These are phyloP conservation scores for Petaurus breviceps DNA, from an alignment of 2,113 vertebrate species.

Conservation along the genomic window DNA sequence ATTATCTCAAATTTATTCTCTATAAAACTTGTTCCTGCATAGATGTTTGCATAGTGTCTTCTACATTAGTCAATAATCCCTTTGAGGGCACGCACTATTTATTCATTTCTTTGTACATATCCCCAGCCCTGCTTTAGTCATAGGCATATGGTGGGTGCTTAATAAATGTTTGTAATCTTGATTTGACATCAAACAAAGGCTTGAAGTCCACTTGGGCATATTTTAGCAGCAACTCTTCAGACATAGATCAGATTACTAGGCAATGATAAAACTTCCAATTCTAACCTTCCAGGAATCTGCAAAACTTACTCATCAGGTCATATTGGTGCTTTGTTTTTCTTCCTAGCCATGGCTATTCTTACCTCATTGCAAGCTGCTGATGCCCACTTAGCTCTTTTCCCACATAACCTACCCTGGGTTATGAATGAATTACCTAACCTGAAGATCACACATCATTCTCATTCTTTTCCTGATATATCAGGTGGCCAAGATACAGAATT, in stretches of 20 bases:
- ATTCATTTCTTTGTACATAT: background rate
- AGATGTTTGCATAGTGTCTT: background rate
- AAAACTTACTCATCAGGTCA: background rate
- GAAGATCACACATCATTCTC: background rate
- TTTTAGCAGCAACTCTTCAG: background rate
- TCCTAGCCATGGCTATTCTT: background rate
- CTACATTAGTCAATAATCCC: background rate
- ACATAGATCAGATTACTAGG: background rate
- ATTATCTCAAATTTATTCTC: background rate
- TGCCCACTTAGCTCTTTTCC: background rate
- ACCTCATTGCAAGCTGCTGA: background rate
- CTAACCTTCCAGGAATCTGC: background rate
- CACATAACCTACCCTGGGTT: background rate
- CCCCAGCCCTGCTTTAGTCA: background rate
- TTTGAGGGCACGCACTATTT: background rate
- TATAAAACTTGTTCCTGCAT: background rate
- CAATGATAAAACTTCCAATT: background rate
- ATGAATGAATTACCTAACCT: background rate
- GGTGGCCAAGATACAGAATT: background rate
- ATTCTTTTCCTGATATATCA: background rate
- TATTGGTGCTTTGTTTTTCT: background rate
- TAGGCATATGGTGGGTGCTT: background rate
- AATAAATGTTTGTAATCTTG: background rate
- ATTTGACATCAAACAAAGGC: background rate
- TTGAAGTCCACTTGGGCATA: background rate